These are phyloP conservation scores for Periophthalmus magnuspinnatus DNA, from an alignment of 2,797 vertebrate species.

Conservation along the genomic window DNA sequence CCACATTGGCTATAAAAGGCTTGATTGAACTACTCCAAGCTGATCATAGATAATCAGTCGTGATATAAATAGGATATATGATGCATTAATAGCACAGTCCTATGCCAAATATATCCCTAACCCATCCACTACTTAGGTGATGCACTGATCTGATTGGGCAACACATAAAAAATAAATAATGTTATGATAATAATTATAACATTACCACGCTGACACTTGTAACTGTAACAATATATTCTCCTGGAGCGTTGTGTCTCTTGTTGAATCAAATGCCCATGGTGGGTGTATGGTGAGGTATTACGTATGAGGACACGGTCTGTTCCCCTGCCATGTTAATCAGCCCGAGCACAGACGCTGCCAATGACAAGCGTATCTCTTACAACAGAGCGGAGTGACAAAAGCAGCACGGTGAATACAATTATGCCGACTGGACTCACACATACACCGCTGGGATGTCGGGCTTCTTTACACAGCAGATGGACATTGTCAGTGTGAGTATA, in stretches of 20 bases:
- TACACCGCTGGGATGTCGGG: slow-evolving; percentile 38
- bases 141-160: neutral
- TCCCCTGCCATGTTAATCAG: slow-evolving; percentile 33
- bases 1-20: too few relatives aligned
- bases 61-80: too few relatives aligned
- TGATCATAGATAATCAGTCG: too few relatives aligned
- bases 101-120: too few relatives aligned
- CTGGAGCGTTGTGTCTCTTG: slow-evolving; percentile 20
- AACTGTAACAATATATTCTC: neutral
- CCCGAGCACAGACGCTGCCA: slow-evolving; percentile 23
- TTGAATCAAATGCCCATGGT: slow-evolving; percentile 15
- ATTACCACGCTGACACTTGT: neutral
- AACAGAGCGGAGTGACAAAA: slow-evolving; percentile 30
- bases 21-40: too few relatives aligned
- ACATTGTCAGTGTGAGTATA: slow-evolving; percentile 8
- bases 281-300: slow-evolving; percentile 40
- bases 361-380: slow-evolving; percentile 38
- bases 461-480: slow-evolving; percentile 2
- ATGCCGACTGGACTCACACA: slow-evolving; percentile 30
- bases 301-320: slow-evolving; percentile 28
- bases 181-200: neutral
- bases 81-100: too few relatives aligned
- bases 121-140: neutral
- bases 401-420: slow-evolving; percentile 52
- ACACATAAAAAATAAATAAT: neutral